Base-by-base conservation (phyloP, 2,888 invertebrate species). In the Andrena marginata region DNA sequence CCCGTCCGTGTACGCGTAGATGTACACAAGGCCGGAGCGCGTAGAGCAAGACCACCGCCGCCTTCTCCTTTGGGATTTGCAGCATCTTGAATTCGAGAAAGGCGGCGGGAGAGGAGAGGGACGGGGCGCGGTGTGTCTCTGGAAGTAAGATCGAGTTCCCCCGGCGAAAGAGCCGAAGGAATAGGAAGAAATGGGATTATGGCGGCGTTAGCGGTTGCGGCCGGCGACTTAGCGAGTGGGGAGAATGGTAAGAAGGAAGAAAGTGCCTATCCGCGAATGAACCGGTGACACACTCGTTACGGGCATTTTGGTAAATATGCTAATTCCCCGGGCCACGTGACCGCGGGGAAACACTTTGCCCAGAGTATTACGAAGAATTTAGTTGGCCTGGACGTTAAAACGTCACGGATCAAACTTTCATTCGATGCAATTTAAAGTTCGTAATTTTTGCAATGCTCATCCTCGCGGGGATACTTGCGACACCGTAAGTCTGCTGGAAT, bases 31-130 rank as follows among this genome's bases (percentile, higher is more conserved):
- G 23, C 23, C 16, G 20, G 63, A 64, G 54, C 56, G 35, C 29
- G 59, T n/a, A 70, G 65, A 33, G 48, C 29, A 59, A 68, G 59
- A 75, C 65, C 59, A 8, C 56, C 51, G 62, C 56, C 51, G 65
- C 76, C 76, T 65, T 70, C 79, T 70, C 80, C 81, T 82, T 85
- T 78, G 88, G 86, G 89, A 87, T 87, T 87, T 79, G 81, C 84
- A 85, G 68, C 87, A 82, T 90, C 87, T 88, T 86, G 84, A 87
- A 87, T 89, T 90, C 85, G 83, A 82, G 60, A 35, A 62, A 80
- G 67, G 73, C 42, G 42, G 42, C 16, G 56, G 56, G 13, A 8
- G 51, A 4, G 10, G 56, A 13, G 10, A 13, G 10, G 13, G 2
- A 20, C 23, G 64, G 73, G 78, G 80, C 77, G 63, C 74, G 82